A percentile compares a stretch with the other conserved stretches of the same genome.
Conservation (phyloP, 2,797 vertebrate species). For the Pseudotriccus pelzelni region DNA sequence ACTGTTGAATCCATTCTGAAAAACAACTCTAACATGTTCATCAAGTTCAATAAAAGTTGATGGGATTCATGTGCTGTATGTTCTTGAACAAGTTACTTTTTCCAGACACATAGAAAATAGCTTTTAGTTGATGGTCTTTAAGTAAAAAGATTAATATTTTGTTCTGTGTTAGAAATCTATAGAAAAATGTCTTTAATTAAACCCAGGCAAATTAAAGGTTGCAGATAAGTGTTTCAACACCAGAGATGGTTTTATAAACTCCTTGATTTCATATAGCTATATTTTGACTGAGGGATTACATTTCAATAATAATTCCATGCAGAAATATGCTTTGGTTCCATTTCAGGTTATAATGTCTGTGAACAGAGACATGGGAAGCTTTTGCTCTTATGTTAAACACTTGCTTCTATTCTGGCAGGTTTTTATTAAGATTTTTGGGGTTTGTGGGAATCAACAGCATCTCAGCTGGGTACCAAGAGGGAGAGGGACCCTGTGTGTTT, state of each 20-base stretch:
- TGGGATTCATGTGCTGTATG: not conserved
- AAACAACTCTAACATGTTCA: not conserved
- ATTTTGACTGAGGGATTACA: not conserved
- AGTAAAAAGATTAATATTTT: not conserved
- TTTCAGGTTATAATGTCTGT: not conserved
- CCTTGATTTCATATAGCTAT: not conserved
- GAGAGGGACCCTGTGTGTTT: not conserved
- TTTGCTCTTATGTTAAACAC: rapidly evolving
- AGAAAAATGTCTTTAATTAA: not conserved
- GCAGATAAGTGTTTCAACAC: not conserved
- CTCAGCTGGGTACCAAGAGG: not conserved
- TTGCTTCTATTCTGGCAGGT: not conserved
- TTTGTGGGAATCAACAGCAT: not conserved
- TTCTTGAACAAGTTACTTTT: not conserved
- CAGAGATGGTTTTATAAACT: not conserved
- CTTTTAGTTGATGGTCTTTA: not conserved
- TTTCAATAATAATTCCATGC: not conserved
- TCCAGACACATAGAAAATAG: not conserved
- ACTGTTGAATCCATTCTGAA: not conserved
- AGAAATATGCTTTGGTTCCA: not conserved
- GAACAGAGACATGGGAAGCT: rapidly evolving
- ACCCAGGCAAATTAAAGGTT: not conserved
- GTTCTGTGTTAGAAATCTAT: not conserved
- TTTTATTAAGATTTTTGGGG: not conserved
- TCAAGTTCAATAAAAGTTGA: not conserved